These are phyloP conservation scores for Oreochromis mossambicus DNA, from an alignment of 2,797 vertebrate species.

Conservation along the genomic window DNA sequence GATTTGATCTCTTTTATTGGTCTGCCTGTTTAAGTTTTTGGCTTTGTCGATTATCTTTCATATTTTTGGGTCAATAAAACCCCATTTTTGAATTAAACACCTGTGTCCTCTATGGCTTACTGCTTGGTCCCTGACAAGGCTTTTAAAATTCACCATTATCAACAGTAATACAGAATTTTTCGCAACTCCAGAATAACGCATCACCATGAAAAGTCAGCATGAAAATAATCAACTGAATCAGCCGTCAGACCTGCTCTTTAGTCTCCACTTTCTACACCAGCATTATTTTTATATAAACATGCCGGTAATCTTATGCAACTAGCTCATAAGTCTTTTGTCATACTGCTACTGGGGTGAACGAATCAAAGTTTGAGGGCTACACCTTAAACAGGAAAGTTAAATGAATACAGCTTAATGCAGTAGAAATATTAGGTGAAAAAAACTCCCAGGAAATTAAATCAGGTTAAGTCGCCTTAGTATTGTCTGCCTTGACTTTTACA, in stretches of 20 bases:
- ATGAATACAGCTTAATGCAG: not conserved
- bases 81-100: too few species aligned
- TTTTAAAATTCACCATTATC: too few species aligned
- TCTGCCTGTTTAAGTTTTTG: not conserved
- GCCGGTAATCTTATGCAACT: too few species aligned
- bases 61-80: not conserved
- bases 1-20: not conserved
- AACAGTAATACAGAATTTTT: too few species aligned
- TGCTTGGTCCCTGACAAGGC: too few species aligned
- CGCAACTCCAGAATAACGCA: too few species aligned
- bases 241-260: not conserved
- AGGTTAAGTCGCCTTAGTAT: not conserved
- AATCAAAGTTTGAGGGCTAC: not conserved
- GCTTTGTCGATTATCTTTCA: not conserved
- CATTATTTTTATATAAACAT: too few species aligned
- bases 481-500: not conserved
- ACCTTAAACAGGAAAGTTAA: not conserved
- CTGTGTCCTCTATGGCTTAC: too few species aligned
- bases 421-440: not conserved
- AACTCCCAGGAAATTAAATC: not conserved
- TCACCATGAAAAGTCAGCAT: too few species aligned
- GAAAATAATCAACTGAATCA: too few species aligned
- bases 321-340: not conserved
- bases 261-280: not conserved
- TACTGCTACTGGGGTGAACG: not conserved